Evolutionary conservation across 2,797 vertebrate species (phyloP), one percentile per base, ranked within the genome.

Genomic region (Dallia pectoralis): DNA sequence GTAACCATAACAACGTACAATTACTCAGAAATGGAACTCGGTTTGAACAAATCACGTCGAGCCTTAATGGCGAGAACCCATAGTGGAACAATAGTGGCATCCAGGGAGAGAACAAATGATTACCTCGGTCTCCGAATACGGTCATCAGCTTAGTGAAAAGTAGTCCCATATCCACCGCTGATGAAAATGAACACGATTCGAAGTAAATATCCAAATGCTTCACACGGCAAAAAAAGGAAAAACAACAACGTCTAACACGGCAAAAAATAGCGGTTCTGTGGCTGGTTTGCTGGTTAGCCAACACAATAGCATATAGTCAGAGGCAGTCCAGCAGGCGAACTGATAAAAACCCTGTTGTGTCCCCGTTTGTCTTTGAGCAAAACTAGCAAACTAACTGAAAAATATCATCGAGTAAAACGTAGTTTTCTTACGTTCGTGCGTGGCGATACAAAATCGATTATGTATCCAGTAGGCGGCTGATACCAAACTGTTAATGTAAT

Each of bases 81-180:
- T 59, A 12, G 25, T 4, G 11, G n/a, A 59, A 59, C 53, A 59
- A 59, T 59, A 59, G 25, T 14, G 11, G 53, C 53, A 59, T 59
- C 22, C 19, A 59, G 53, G 53, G 8, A 19, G 14, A 44, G 40
- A 11, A 59, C 22, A 27, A 59, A 25, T 27, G 3, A 59, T 87
- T 82, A 94, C 93, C 93, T 89, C 63, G 87, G 79, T 94, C 88
- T 0, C 93, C 92, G 74, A 94, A 94, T 72, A 94, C 89, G 51
- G 92, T 85, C 93, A 94, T 87, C 84, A 94, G 87, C 85, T 93
- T 94, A 29, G 91, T 86, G 68, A 94, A 88, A 32, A 94, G 76
- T 18, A 91, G 86, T 0, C 93, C 93, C 93, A 94, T 94, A 72
- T 74, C 73, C n/a, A 19, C 30, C 14, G 44, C 0, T n/a, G 19